phyloP scores from a whole-genome alignment of 2,113 vertebrate species.

The Nematolebias whitei region DNA sequence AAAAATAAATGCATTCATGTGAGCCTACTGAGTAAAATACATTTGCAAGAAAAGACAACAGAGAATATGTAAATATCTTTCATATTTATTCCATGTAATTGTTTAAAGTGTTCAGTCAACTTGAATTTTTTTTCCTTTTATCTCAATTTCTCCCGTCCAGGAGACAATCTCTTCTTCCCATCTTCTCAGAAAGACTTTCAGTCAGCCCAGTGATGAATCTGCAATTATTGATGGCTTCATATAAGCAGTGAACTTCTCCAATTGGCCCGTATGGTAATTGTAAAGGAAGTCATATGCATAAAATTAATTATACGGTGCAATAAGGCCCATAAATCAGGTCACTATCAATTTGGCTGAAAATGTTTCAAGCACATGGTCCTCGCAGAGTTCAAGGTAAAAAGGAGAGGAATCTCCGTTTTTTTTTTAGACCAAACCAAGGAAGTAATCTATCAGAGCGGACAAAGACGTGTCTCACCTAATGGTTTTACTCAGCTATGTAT shows the following conservation, averaged over 20 bases:
- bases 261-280: constrained; percentile 84
- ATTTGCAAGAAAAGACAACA: background rate
- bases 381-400: constrained; percentile 79
- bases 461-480: constrained; percentile 40
- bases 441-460: constrained; percentile 68
- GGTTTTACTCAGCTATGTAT: background rate
- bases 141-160: constrained; percentile 42
- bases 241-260: constrained; percentile 83
- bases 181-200: constrained; percentile 56
- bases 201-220: constrained; percentile 69
- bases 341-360: constrained; percentile 83
- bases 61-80: constrained; percentile 47
- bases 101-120: constrained; percentile 57
- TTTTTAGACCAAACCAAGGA: constrained; percentile 62
- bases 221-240: constrained; percentile 84
- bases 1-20: background rate
- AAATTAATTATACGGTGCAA: constrained; percentile 90
- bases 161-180: constrained; percentile 33
- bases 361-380: constrained; percentile 77
- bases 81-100: constrained; percentile 49
- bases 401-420: constrained; percentile 39
- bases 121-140: constrained; percentile 69
- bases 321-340: constrained; percentile 92
- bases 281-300: constrained; percentile 95
- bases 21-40: background rate